Conservation (phyloP, 2,888 invertebrate genomes). For the Fabriciana adippe region DNA sequence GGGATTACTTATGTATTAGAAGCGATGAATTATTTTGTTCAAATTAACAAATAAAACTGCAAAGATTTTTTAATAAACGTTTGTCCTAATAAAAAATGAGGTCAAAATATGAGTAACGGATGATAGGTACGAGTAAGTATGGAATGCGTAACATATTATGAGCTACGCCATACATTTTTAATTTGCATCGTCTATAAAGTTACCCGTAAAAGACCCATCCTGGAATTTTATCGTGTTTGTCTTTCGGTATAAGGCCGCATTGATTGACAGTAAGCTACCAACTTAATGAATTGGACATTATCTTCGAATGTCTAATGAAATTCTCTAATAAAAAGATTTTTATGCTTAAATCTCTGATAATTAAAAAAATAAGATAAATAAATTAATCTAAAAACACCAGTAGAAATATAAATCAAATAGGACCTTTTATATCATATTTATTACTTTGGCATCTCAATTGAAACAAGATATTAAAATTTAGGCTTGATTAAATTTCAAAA, state of each 20-base stretch:
- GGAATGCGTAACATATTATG: background rate
- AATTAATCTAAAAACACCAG: too few species aligned
- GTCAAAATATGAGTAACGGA: background rate
- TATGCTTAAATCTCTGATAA: background rate
- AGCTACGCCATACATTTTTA: conserved; percentile 22
- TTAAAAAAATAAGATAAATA: too few species aligned
- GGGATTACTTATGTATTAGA: too few species aligned
- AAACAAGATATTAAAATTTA: too few species aligned
- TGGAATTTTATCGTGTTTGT: conserved; percentile 30
- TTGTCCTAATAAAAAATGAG: background rate
- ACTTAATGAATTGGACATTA: conserved; percentile 29
- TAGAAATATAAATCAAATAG: too few species aligned
- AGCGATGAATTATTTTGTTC: too few species aligned
- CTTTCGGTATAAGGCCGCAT: conserved; percentile 20
- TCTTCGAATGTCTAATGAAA: background rate
- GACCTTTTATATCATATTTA: too few species aligned
- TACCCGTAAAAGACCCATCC: conserved; percentile 23
- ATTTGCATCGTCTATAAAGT: conserved; percentile 25
- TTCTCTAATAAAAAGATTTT: background rate
- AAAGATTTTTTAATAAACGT: background rate
- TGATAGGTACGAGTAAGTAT: background rate
- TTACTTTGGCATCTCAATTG: too few species aligned
- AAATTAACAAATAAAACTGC: too few species aligned
- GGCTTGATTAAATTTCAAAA: too few species aligned
- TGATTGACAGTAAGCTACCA: conserved; percentile 28